Conservation (phyloP, 2,113 vertebrate species). For the Bufo bufo region DNA sequence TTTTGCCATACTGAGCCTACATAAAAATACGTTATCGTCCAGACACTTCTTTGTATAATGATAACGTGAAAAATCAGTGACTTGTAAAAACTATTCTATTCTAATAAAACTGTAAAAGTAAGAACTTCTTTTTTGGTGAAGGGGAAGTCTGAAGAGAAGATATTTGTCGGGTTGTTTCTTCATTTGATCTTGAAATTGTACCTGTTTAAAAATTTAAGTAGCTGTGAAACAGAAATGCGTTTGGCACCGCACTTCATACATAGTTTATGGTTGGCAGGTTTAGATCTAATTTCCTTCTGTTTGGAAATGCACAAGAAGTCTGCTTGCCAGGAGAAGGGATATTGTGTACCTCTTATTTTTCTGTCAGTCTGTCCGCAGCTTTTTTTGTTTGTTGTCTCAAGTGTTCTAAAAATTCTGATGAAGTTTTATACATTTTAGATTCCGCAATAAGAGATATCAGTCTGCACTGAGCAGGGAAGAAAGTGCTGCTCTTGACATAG, state of each 20-base stretch:
- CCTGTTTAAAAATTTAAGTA: constrained; percentile 43
- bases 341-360: constrained; percentile 69
- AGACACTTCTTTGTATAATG: too few species aligned
- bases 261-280: constrained; percentile 46
- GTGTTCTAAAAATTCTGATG: constrained; percentile 59
- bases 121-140: background rate
- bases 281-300: constrained; percentile 38
- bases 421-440: constrained; percentile 36
- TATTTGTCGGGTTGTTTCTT: constrained; percentile 27
- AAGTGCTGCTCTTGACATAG: background rate
- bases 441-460: background rate
- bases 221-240: constrained; percentile 23
- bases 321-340: constrained; percentile 66
- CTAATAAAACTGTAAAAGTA: background rate
- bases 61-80: background rate
- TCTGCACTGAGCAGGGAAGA: background rate
- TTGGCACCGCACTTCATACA: constrained; percentile 37
- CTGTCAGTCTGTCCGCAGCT: constrained; percentile 57
- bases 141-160: background rate
- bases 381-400: constrained; percentile 51
- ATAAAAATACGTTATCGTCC: too few species aligned
- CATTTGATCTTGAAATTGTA: constrained; percentile 48
- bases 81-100: background rate
- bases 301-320: constrained; percentile 20
- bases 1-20: too few species aligned